phyloP scores from a whole-genome alignment of 53 echinoderm and acorn worm species.

The Mesocentrotus franciscanus region DNA sequence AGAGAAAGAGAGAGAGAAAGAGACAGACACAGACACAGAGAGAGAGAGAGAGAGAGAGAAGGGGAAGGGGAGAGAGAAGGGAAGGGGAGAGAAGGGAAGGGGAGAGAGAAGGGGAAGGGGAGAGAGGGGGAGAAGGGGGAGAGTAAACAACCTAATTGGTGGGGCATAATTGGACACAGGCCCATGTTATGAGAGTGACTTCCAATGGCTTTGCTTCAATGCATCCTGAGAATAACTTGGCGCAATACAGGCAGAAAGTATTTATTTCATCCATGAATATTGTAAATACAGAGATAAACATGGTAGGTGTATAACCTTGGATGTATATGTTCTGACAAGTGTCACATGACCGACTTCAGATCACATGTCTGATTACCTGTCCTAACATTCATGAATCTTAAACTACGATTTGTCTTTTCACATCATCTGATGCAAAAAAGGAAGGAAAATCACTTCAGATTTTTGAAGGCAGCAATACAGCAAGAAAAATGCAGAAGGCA shows the following conservation, averaged over 20 bases:
- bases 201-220: neutral
- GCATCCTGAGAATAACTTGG: neutral
- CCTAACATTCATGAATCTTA: neutral
- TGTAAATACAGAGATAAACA: neutral
- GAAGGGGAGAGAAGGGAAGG: no score
- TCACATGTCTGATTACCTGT: neutral
- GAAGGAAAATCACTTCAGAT: neutral
- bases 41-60: no score
- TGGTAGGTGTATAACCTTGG: neutral
- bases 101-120: neutral
- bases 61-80: no score
- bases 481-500: neutral
- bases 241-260: neutral
- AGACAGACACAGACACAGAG: no score
- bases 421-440: neutral
- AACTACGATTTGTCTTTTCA: neutral
- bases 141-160: neutral
- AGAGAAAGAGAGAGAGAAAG: no score
- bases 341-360: neutral
- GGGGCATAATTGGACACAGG: neutral
- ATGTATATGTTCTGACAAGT: neutral
- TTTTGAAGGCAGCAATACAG: neutral
- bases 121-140: neutral
- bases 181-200: neutral
- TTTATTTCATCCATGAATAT: neutral